phyloP scores from a whole-genome alignment of 37 sponge, comb jelly and placozoan genomes.

The Haliclona indistincta region DNA sequence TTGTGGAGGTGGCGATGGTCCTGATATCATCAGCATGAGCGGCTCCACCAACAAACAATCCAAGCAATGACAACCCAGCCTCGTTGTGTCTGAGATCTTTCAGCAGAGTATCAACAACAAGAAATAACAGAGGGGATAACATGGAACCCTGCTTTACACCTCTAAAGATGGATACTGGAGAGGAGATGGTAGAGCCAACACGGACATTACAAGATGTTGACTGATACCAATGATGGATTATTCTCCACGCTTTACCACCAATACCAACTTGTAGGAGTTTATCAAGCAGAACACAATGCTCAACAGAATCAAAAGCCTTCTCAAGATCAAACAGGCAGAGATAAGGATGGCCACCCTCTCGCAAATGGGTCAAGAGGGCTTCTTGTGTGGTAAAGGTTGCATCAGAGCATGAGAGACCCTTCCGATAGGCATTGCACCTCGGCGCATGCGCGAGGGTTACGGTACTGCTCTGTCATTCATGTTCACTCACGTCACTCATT shows the following conservation, averaged over 20 bases:
- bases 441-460: too few species aligned
- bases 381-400: too few species aligned
- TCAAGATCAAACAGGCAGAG: too few species aligned
- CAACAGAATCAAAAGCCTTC: too few species aligned
- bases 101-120: constrained; percentile 5
- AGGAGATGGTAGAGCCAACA: not conserved
- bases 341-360: constrained; percentile 3
- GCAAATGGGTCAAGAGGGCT: too few species aligned
- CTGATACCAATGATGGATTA: constrained; percentile 5
- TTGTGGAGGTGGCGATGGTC: too few species aligned
- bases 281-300: too few species aligned
- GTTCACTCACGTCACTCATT: too few species aligned
- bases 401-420: constrained; percentile 5
- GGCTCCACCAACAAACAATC: too few species aligned
- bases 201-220: constrained; percentile 5
- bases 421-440: constrained; percentile 9
- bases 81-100: constrained; percentile 1
- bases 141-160: constrained; percentile 21
- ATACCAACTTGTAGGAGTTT: not conserved
- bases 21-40: too few species aligned
- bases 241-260: not conserved
- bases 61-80: too few species aligned
- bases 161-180: constrained; percentile 4
- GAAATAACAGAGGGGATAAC: not conserved
- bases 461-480: too few species aligned